Evolutionary conservation across 2,888 invertebrate genomes (phyloP), one percentile per base, ranked within the genome.

Genomic region (Netelia melanura): DNA sequence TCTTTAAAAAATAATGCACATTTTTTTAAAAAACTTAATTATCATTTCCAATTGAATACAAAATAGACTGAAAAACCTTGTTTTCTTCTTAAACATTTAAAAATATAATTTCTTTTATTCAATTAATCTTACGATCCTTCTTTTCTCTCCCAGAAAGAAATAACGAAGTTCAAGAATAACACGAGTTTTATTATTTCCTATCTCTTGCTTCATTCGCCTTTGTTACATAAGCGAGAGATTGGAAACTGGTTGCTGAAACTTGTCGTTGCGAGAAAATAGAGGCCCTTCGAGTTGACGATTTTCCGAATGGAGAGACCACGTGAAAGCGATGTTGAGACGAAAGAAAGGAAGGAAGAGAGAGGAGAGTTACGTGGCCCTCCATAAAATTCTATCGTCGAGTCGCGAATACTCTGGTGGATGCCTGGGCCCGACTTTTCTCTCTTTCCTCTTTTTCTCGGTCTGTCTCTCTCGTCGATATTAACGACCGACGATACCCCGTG

Each of bases 401-500:
- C 81, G 67, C 54, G 54, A 83, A 81, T 78, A 64, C 76, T 83
- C 23, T 62, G 17, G 68, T 67, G 78, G 62, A 43, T 67, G 48
- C 56, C 14, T 56, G n/a, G 54, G 52, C 71, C 44, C 8, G 25
- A 56, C 14, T 6, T 23, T 23, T 52, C 23, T 56, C 52, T 30
- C n/a, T 76, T 54, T 44, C 44, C 65, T 5, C 23, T 25, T 67
- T 71, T 54, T 23, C 8, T 58, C 23, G 52, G 44, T 38, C 58
- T 44, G 21, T 67, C 76, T 64, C 38, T 5, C 64, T 38, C 58
- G 44, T 38, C 58, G 72, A 81, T 78, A 78, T 81, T 81, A 84
- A 84, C 84, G 84, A 84, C 64, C 74, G 56, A 62, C 56, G 10
- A 79, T 81, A 76, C 76, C 76, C 64, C 52, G 74, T 78, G 68